Base-by-base conservation (phyloP, 2,888 invertebrate species). In the Agrotis segetum region DNA sequence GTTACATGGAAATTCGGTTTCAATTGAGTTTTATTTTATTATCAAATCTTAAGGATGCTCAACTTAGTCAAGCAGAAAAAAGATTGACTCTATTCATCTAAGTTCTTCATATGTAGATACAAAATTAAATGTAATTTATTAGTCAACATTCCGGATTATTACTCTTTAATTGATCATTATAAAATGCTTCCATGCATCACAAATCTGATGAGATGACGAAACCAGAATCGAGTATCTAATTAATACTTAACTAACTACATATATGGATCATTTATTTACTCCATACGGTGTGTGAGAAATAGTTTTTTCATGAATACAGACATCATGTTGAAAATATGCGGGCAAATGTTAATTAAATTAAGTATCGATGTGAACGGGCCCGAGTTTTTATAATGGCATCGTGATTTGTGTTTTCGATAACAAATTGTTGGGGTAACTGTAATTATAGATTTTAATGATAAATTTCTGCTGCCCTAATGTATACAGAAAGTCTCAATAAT, bases 401-500 rank as follows among this genome's bases (percentile, higher is more conserved):
- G 66, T 82, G 88, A 90, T 89, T 88, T 84, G 79, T 80, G 72
- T 81, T 83, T 85, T 83, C 73, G 92, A 92, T 91, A 90, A 91
- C 90, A 87, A 88, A 89, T 88, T 88, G 71, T 78, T 79, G 67
- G 77, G 80, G 77, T 72, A 68, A 68, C 66, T 65, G 40, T 78
- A 66, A 80, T 84, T 74, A 74, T 74, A 77, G 79, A 83, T 85
- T 80, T 72, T 73, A 74, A 79, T 71, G 68, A 85, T 80, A 80
- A 67, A 67, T 14, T 52, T 67, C 19, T 72, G 44, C 50, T 56
- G 52, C 65, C 73, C 63, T 2, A 17, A 61, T 61, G 40, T 64
- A 21, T 19, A 40, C 40, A 40, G 40, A 40, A 40, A 11, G 9
- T 9, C 9, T 2, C 1, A 40, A 40, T 47, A 46, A 13, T n/a